Base-by-base conservation (phyloP, 2,113 vertebrate genomes). In the Onychostruthus taczanowskii region DNA sequence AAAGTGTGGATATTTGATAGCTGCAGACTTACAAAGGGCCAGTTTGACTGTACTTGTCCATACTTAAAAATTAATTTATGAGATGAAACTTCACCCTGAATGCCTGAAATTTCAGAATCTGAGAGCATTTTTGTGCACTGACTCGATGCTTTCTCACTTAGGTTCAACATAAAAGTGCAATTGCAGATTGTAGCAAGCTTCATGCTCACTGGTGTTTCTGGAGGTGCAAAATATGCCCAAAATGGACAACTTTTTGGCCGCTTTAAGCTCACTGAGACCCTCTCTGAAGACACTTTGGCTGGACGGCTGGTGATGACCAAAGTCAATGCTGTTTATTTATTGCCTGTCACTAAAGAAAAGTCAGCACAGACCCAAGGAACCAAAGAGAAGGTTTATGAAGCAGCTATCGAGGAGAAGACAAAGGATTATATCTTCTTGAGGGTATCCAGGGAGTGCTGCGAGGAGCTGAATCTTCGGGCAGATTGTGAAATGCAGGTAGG, bases 401-500 rank as follows among this genome's bases (percentile, higher is more conserved):
- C 99, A 90, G 98, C 99, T 93, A 99, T 99, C 27, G 99, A 99
- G 97, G 99, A 99, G 97, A 99, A 99, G 97, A 99, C 99, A 84
- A 99, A 99, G 98, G 99, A 99, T 55, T 99, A 99, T 98, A 99
- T 99, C 98, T 99, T 99, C 97, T 97, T 99, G 97, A 98, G 99
- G 96, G 98, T 99, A 97, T 99, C 99, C 97, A 99, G 98, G 97
- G 98, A 99, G 96, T 99, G 99, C 98, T 99, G 99, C 39, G 98
- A 99, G 43, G 99, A 99, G 95, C 98, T 99, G 59, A 98, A 98
- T 72, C 98, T 99, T 80, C 98, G 97, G 81, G 97, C 99, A 49
- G 99, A 99, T 95, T 97, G 98, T 97, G 99, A 99, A 95, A 97
- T 99, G 93, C 99, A 99, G 99, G 99, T 99, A 90, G 50, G 94